Conservation (phyloP, 2,888 invertebrate genomes). For the Aleiodes testaceus region DNA sequence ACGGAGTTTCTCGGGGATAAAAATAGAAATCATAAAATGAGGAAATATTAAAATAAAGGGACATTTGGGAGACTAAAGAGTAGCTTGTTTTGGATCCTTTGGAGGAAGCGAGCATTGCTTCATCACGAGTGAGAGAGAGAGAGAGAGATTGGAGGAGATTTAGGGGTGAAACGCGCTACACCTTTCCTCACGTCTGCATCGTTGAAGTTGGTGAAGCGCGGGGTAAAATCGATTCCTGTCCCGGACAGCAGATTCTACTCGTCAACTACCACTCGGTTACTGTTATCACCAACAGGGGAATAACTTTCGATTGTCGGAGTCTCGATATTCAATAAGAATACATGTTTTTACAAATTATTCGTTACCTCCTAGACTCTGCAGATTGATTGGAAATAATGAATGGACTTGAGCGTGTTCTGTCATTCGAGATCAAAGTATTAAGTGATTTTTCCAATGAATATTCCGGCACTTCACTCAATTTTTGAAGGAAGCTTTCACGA, state of each 20-base stretch:
- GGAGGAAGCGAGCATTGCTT: conserved; percentile 17
- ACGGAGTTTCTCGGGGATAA: conserved; percentile 34
- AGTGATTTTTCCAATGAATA: too few relatives aligned
- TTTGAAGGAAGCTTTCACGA: not conserved
- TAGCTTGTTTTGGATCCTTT: conserved; percentile 16
- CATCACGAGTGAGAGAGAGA: not conserved
- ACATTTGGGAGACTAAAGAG: not conserved
- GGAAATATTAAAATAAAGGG: conserved; percentile 3
- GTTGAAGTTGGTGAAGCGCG: conserved; percentile 47
- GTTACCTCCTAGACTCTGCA: too few relatives aligned
- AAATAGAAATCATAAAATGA: conserved; percentile 38
- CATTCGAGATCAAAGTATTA: too few relatives aligned
- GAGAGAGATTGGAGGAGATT: not conserved
- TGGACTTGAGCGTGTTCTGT: too few relatives aligned
- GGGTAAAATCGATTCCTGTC: conserved; percentile 54
- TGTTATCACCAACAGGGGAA: conserved; percentile 23
- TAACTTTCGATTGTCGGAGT: conserved; percentile 39
- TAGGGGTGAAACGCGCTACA: conserved; percentile 40
- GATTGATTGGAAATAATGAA: too few relatives aligned
- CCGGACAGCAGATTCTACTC: conserved; percentile 35
- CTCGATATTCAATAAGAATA: not conserved
- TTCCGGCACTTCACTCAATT: conserved; percentile 7
- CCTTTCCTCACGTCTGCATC: conserved; percentile 54
- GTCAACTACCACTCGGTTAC: conserved; percentile 3
- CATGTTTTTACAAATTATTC: too few relatives aligned